Evolutionary conservation across 2,113 vertebrate genomes (phyloP).

Genomic region (Phalacrocorax pelagicus): DNA sequence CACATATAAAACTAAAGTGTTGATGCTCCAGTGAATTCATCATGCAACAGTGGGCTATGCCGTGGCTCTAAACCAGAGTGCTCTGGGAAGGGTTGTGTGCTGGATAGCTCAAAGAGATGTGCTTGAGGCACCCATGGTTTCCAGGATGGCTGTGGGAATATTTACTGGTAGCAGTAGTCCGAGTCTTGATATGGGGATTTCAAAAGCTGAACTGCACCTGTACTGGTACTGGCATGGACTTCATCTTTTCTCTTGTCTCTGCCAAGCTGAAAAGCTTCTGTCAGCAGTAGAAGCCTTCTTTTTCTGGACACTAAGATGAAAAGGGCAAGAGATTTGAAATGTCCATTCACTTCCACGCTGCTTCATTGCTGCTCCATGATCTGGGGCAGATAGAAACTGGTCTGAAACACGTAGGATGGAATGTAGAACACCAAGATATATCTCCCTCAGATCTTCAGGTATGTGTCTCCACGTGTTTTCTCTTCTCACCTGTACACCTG

Average conservation of each 20-base stretch:
- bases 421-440: rapidly evolving
- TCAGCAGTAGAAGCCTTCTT: neutral
- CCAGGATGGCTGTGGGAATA: neutral
- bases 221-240: neutral
- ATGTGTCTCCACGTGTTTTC: neutral
- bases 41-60: neutral
- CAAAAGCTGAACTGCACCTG: neutral
- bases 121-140: neutral
- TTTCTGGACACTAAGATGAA: neutral
- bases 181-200: neutral
- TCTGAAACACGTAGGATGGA: neutral
- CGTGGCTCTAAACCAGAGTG: neutral
- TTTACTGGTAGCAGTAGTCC: neutral
- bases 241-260: neutral
- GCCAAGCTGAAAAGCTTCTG: neutral
- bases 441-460: neutral
- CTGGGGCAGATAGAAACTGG: neutral
- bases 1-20: neutral
- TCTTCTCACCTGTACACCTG: neutral
- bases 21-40: neutral
- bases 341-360: neutral
- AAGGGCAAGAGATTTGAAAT: neutral
- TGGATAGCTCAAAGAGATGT: neutral
- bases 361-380: neutral
- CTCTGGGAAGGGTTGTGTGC: neutral